Evolutionary conservation across 2,113 vertebrate genomes (phyloP).

Genomic region (Columba janthina): DNA sequence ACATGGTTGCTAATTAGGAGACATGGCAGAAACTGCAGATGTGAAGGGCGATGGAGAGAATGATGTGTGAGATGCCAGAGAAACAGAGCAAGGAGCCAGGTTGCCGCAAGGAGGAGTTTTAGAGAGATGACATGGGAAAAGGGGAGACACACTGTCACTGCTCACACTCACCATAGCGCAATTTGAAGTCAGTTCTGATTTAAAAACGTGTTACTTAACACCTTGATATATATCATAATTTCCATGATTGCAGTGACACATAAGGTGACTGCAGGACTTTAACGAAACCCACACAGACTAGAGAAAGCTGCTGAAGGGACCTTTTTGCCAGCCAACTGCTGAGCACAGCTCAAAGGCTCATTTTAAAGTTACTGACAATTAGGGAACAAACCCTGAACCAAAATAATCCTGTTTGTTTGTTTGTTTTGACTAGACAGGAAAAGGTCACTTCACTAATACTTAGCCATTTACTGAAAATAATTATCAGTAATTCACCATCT

Average conservation of each 20-base stretch:
- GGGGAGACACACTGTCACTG: neutral
- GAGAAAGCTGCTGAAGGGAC: neutral
- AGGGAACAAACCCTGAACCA: accelerated
- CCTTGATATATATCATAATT: neutral
- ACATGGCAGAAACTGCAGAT: neutral
- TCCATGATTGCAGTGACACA: accelerated
- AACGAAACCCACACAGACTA: no score
- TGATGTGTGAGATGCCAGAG: neutral
- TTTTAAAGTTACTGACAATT: neutral
- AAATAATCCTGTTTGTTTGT: neutral
- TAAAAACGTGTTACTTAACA: neutral
- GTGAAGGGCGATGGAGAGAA: neutral
- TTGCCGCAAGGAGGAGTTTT: neutral
- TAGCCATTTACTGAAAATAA: neutral
- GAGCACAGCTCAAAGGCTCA: neutral
- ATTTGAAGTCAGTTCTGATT: neutral
- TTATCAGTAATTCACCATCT: neutral
- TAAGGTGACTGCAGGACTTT: neutral
- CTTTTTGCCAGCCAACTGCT: neutral
- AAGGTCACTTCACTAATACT: neutral
- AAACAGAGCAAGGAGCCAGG: neutral
- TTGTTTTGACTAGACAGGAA: neutral
- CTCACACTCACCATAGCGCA: neutral
- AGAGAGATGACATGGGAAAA: neutral
- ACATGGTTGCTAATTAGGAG: accelerated